Conservation (phyloP, 2,888 invertebrate species). For the Andrena marginata region DNA sequence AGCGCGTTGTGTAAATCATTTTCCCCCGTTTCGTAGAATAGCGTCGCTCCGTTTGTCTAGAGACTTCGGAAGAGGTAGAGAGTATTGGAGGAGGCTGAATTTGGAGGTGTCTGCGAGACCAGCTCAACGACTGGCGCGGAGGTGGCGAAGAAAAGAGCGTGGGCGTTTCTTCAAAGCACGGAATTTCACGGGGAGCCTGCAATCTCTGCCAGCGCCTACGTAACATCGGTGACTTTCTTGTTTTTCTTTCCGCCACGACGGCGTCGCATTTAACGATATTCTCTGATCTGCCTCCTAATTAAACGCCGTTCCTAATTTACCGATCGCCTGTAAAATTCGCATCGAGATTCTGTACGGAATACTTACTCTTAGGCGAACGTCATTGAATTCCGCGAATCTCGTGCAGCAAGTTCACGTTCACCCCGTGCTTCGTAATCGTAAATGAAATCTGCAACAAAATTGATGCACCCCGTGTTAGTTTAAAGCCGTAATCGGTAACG, state of each 20-base stretch:
- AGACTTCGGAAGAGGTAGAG: neutral
- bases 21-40: conserved; percentile 6
- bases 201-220: conserved; percentile 47
- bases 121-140: neutral
- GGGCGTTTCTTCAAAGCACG: conserved; percentile 28
- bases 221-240: conserved; percentile 8
- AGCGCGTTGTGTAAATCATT: conserved; percentile 43
- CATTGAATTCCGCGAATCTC: neutral
- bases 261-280: neutral
- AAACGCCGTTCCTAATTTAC: too few species aligned
- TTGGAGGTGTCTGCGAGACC: neutral
- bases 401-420: neutral
- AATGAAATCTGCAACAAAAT: neutral
- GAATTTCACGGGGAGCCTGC: conserved; percentile 44
- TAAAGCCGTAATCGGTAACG: too few species aligned
- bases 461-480: too few species aligned
- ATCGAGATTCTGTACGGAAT: neutral
- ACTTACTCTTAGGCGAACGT: conserved; percentile 4
- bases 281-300: neutral
- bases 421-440: neutral
- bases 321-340: neutral
- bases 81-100: neutral
- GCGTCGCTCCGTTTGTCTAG: neutral
- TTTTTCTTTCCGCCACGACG: neutral
- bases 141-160: conserved; percentile 21